Conservation (phyloP, 2,113 vertebrate genomes). For the Coturnix japonica region DNA sequence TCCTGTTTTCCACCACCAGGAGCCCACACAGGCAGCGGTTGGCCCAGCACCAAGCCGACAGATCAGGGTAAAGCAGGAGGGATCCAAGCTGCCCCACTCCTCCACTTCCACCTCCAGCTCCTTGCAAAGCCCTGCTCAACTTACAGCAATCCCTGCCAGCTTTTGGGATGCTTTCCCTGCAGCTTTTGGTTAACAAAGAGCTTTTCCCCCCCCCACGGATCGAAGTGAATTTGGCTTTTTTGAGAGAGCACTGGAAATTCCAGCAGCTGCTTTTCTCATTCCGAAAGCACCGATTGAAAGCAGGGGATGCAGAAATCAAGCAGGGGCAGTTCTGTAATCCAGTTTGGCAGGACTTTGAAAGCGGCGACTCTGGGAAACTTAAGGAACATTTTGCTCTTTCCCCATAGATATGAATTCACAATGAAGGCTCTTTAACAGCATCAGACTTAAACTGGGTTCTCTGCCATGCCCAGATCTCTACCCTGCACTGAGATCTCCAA, state of each 20-base stretch:
- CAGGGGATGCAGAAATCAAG: not conserved
- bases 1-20: not conserved
- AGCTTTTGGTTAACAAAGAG: not conserved
- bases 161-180: not conserved
- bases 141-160: not conserved
- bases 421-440: not conserved
- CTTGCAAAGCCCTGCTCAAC: not conserved
- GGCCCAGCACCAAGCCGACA: not conserved
- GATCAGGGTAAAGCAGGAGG: not conserved
- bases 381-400: not conserved
- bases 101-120: not conserved
- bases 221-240: not conserved
- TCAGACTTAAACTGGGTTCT: rapidly evolving
- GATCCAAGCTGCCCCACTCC: not conserved
- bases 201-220: not conserved
- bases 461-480: rapidly evolving
- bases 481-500: not conserved
- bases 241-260: not conserved
- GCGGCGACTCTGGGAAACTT: not conserved
- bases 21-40: not conserved
- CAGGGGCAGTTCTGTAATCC: not conserved
- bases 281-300: not conserved
- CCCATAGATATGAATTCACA: rapidly evolving
- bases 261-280: not conserved
- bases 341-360: not conserved